Evolutionary conservation across 2,113 vertebrate species (phyloP).

Genomic region (Dipodomys ordii): DNA sequence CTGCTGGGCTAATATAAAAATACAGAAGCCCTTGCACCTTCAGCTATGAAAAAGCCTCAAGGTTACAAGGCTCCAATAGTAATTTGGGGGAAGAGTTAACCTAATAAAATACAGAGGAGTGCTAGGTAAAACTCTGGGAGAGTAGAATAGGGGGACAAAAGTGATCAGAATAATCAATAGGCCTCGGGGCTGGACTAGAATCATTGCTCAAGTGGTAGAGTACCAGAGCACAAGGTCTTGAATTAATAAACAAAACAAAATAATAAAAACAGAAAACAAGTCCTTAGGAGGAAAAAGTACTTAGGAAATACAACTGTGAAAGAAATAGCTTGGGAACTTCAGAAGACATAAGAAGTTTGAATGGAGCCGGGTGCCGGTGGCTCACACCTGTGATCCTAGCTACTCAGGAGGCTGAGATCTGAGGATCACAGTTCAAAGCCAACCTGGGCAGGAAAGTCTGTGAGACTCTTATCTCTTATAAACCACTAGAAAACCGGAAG

Average conservation of each 20-base stretch:
- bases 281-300: background rate
- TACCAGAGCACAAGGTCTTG: too few relatives aligned
- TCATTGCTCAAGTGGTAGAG: too few relatives aligned
- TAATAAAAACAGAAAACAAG: too few relatives aligned
- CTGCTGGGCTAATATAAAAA: background rate
- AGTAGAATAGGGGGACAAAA: background rate
- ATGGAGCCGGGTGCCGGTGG: too few relatives aligned
- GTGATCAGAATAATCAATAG: background rate
- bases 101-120: background rate
- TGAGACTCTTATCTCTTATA: too few relatives aligned
- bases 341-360: background rate
- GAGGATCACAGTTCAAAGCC: too few relatives aligned
- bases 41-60: slow-evolving; percentile 6
- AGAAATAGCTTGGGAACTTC: background rate
- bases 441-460: too few relatives aligned
- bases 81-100: background rate
- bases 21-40: background rate
- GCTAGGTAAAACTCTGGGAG: background rate
- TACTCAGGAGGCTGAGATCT: too few relatives aligned
- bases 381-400: too few relatives aligned
- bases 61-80: background rate
- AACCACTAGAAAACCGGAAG: too few relatives aligned
- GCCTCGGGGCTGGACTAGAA: background rate
- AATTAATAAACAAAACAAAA: too few relatives aligned
- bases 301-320: background rate